Evolutionary conservation across 2,888 invertebrate species (phyloP), one percentile per base, ranked within the genome.

Genomic region (Tetheella fluctuosa): DNA sequence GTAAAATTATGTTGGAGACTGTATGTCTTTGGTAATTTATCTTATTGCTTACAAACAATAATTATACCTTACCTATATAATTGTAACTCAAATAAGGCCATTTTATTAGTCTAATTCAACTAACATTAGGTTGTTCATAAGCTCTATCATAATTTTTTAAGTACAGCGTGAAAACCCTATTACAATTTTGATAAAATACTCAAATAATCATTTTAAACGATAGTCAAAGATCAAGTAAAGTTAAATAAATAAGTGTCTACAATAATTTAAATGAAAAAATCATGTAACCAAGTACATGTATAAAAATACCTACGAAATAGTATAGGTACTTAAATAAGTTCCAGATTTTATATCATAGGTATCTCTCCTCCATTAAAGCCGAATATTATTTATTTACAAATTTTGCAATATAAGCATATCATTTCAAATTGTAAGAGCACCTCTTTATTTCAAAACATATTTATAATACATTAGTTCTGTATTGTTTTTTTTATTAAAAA

Each of bases 21-120:
- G 10, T 55, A 20, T 37, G 13, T 55, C 23, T 59, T 59, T 55
- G 59, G 54, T 55, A 59, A 53, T 15, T 52, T 39, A 53, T 42
- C 37, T 54, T 52, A 37, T 53, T 37, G 6, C 55, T 55, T 23
- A 17, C 30, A 8, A 17, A 34, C 13, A 34, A 12, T 37, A 34
- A 20, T 55, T 34, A 55, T 20, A 34, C 12, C 17, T 13, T 34
- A 30, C 10, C 7, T 17, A n/a, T 5, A 20, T 17, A 8, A 10
- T n/a, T n/a, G 39, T 39, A 39, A 39, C 20, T 7, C 17, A 48
- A 48, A 8, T 20, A 17, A 17, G 48, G 48, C 20, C 2, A 3
- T 48, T 48, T 42, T 17, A 42, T 17, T 17, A 17, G 15, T 42
- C 17, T 20, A 25, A 25, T 20, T n/a, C n/a, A 48, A 20, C 48